These are phyloP conservation scores for Lateolabrax maculatus DNA, from an alignment of 2,797 vertebrate species.

Conservation along the genomic window DNA sequence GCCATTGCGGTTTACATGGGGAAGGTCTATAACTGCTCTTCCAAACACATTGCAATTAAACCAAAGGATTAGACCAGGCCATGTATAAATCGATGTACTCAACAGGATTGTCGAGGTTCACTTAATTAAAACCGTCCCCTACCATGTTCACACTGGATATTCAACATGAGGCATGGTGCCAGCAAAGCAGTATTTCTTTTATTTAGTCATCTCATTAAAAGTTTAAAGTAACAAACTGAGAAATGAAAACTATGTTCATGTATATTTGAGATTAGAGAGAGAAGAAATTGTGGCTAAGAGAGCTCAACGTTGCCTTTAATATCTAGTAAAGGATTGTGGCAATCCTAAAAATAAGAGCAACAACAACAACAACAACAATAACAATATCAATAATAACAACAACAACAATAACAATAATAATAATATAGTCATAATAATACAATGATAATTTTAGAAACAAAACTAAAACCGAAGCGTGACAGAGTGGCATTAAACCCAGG, in stretches of 20 bases:
- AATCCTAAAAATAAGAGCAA: no score
- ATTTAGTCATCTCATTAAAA: background rate
- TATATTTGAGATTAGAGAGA: constrained; percentile 2
- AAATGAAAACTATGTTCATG: background rate
- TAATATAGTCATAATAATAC: no score
- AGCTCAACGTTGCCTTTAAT: background rate
- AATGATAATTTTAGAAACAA: background rate
- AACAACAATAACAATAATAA: no score
- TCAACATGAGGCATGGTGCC: background rate
- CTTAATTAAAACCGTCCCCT: background rate
- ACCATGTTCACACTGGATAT: background rate
- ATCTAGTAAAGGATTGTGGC: background rate
- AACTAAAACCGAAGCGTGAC: background rate
- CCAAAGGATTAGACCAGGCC: background rate
- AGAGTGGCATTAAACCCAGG: background rate
- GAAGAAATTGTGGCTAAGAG: background rate
- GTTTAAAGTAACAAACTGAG: background rate
- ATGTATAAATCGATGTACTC: background rate
- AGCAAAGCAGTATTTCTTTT: background rate
- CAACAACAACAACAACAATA: no score
- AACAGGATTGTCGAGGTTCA: background rate
- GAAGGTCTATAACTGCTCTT: background rate
- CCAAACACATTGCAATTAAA: background rate
- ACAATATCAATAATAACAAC: no score
- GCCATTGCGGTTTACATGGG: background rate